A percentile compares a stretch with the other conserved stretches of the same genome.
Evolutionary conservation across 2,113 vertebrate species (phyloP).

Genomic region (Conger conger): DNA sequence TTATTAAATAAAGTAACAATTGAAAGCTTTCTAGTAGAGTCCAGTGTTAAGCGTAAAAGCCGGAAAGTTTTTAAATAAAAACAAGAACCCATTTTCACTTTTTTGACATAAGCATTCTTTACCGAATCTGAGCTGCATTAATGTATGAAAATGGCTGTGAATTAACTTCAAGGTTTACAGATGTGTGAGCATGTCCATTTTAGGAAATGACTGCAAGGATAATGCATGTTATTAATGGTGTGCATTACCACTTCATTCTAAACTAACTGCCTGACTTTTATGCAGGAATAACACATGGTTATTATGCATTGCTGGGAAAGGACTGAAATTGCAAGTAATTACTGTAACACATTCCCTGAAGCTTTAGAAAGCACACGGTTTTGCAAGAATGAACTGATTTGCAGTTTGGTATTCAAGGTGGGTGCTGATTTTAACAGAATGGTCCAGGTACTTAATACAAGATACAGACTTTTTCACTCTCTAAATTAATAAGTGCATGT

Average conservation of each 20-base stretch:
- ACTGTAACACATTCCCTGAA: background rate
- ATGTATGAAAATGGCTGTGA: background rate
- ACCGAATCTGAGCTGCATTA: too few species aligned
- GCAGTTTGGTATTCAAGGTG: background rate
- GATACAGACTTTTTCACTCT: too few species aligned
- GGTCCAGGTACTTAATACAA: too few species aligned
- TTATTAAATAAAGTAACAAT: too few species aligned
- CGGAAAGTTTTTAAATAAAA: background rate
- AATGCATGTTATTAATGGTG: slow-evolving; percentile 12
- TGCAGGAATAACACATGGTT: slow-evolving; percentile 21
- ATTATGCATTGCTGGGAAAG: slow-evolving; percentile 7
- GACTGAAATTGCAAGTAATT: slow-evolving; percentile 9
- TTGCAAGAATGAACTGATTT: background rate
- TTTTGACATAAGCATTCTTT: background rate
- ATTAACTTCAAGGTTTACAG: background rate
- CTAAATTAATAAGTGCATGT: too few species aligned
- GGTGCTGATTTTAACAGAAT: background rate
- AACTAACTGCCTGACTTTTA: slow-evolving; percentile 16
- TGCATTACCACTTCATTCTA: slow-evolving; percentile 16
- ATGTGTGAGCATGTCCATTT: background rate
- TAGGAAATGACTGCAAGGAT: background rate
- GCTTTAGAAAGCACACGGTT: background rate
- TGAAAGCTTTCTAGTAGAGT: background rate
- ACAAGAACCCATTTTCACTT: background rate
- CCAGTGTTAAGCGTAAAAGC: background rate